phyloP scores from a whole-genome alignment of 1,140 invertebrate species.

The Zaprionus davidi region DNA sequence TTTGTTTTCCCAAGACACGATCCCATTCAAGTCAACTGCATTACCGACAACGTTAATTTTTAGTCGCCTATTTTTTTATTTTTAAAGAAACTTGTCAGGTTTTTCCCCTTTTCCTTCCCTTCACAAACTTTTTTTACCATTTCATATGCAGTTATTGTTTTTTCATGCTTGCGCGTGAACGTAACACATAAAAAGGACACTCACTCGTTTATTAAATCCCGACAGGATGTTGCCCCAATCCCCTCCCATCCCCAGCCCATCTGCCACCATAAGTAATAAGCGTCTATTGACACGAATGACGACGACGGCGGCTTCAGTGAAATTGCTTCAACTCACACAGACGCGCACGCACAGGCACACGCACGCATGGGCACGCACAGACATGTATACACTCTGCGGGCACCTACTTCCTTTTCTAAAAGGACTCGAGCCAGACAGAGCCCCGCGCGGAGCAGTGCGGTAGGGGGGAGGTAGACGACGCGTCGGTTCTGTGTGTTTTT shows the following conservation, averaged over 20 bases:
- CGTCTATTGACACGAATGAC: constrained; percentile 70
- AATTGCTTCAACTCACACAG: constrained; percentile 22
- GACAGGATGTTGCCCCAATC: constrained; percentile 60
- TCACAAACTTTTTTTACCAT: too few relatives aligned
- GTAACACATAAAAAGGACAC: constrained; percentile 52
- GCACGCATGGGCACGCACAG: constrained; percentile 16
- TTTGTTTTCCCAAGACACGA: too few relatives aligned
- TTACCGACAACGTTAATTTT: too few relatives aligned
- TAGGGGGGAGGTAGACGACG: neutral
- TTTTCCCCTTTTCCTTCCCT: too few relatives aligned
- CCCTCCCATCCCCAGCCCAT: neutral
- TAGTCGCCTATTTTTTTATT: too few relatives aligned
- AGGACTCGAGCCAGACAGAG: constrained; percentile 59
- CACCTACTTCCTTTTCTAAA: constrained; percentile 76
- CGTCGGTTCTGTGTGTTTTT: constrained; percentile 40
- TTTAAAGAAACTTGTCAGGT: too few relatives aligned
- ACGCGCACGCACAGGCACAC: constrained; percentile 25
- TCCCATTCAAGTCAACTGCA: too few relatives aligned
- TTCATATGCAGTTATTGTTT: constrained; percentile 1
- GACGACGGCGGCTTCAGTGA: neutral
- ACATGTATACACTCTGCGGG: constrained; percentile 36
- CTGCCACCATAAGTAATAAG: constrained; percentile 46
- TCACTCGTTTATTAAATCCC: constrained; percentile 72
- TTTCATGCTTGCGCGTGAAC: neutral
- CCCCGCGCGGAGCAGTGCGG: constrained; percentile 37